Conservation (phyloP, 2,797 vertebrate species). For the Chaenodraco wilsoni region DNA sequence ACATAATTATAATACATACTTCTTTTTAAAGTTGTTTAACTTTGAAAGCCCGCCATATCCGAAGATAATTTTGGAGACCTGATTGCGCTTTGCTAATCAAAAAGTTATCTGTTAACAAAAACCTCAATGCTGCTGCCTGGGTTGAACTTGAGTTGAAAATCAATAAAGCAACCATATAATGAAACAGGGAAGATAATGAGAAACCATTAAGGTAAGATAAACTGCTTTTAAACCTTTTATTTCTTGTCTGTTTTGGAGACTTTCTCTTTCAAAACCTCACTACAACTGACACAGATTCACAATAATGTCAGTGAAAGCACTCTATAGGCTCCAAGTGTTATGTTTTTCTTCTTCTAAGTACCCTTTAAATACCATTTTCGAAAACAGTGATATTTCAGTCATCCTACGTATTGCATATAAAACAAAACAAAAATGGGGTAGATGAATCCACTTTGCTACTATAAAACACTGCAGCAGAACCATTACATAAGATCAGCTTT, state of each 20-base stretch:
- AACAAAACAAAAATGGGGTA: background rate
- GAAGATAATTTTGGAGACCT: background rate
- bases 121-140: constrained; percentile 37
- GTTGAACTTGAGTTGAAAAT: constrained; percentile 61
- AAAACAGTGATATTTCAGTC: constrained; percentile 4
- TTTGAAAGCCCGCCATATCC: background rate
- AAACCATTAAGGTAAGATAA: constrained; percentile 54
- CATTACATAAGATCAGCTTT: constrained; percentile 39
- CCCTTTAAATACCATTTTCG: background rate
- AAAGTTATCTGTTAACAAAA: constrained; percentile 47
- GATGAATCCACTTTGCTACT: constrained; percentile 4
- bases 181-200: constrained; percentile 59
- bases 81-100: constrained; percentile 41
- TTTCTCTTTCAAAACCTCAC: constrained; percentile 12
- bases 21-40: background rate
- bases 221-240: constrained; percentile 40
- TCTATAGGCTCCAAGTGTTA: background rate
- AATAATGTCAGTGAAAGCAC: background rate
- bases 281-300: background rate
- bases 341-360: background rate
- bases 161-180: constrained; percentile 63
- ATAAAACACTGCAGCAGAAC: constrained; percentile 11
- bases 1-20: background rate
- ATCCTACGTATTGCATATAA: background rate
- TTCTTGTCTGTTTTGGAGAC: constrained; percentile 8